Conservation (phyloP, 2,888 invertebrate species). For the Volucella inanis region DNA sequence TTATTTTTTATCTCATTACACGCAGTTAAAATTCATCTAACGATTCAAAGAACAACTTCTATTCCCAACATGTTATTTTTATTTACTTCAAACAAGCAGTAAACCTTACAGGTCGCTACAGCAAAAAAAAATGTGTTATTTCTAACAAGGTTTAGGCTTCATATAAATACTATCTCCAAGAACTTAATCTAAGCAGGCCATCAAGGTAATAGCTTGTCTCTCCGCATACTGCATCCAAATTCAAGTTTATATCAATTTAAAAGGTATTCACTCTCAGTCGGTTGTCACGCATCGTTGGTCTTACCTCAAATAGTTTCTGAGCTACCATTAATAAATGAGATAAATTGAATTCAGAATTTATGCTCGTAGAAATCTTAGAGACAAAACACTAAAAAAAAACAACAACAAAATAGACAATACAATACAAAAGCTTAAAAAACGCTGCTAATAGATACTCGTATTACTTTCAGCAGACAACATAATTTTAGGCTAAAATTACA, state of each 20-base stretch:
- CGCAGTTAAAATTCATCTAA: too few relatives aligned
- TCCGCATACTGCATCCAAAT: constrained; percentile 55
- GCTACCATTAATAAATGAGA: constrained; percentile 64
- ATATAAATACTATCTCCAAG: constrained; percentile 57
- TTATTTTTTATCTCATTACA: too few relatives aligned
- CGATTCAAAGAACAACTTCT: too few relatives aligned
- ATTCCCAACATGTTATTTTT: background rate
- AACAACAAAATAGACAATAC: constrained; percentile 15
- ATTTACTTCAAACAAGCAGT: background rate
- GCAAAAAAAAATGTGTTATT: constrained; percentile 1
- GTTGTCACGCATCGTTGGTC: constrained; percentile 62
- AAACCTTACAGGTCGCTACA: background rate
- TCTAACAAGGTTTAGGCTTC: constrained; percentile 36
- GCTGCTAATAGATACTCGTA: constrained; percentile 2
- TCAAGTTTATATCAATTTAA: constrained; percentile 68
- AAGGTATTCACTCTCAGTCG: constrained; percentile 50
- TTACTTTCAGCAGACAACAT: constrained; percentile 43
- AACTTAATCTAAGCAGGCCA: constrained; percentile 63
- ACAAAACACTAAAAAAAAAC: constrained; percentile 35
- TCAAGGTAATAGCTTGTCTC: constrained; percentile 55
- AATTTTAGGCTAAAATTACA: constrained; percentile 52
- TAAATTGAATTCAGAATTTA: constrained; percentile 56
- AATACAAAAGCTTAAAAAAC: constrained; percentile 9
- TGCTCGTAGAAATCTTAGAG: constrained; percentile 1
- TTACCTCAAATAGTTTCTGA: constrained; percentile 46